Evolutionary conservation across 2,888 invertebrate species (phyloP).

Genomic region (Anodontia alba): DNA sequence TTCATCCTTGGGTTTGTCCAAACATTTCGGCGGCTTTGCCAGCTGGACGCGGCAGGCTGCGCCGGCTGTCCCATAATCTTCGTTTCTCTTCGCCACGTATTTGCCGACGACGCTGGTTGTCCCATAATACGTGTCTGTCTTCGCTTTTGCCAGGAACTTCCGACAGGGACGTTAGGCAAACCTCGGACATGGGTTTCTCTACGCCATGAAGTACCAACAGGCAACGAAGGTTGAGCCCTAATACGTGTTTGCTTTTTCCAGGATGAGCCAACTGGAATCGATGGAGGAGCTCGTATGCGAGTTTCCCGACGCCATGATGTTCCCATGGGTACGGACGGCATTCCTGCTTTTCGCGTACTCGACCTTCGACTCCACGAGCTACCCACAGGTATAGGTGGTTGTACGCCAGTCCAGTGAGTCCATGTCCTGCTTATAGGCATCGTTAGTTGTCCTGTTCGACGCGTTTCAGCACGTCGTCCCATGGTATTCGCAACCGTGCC

Average conservation of each 20-base stretch:
- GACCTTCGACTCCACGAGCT: not conserved
- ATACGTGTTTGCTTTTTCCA: not conserved
- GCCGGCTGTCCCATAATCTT: not conserved
- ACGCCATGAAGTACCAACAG: not conserved
- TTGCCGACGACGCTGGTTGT: not conserved
- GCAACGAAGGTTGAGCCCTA: not conserved
- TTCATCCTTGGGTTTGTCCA: not conserved
- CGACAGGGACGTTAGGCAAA: not conserved
- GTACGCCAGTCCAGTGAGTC: not conserved
- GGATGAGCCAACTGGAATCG: not conserved
- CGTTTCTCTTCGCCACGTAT: not conserved
- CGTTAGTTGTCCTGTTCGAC: not conserved
- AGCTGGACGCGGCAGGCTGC: not conserved
- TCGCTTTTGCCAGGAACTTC: not conserved
- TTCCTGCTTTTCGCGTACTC: not conserved
- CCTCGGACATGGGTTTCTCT: not conserved
- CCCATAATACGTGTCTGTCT: not conserved
- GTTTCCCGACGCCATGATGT: conserved; percentile 2
- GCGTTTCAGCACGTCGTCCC: not conserved
- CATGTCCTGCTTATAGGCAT: not conserved
- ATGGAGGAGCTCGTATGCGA: not conserved
- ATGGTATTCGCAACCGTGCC: not conserved
- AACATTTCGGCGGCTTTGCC: not conserved
- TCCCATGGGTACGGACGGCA: not conserved
- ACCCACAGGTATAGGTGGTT: not conserved